These are phyloP conservation scores for Pristionchus maxplancki DNA, from an alignment of 2,888 invertebrate genomes.

Conservation along the genomic window DNA sequence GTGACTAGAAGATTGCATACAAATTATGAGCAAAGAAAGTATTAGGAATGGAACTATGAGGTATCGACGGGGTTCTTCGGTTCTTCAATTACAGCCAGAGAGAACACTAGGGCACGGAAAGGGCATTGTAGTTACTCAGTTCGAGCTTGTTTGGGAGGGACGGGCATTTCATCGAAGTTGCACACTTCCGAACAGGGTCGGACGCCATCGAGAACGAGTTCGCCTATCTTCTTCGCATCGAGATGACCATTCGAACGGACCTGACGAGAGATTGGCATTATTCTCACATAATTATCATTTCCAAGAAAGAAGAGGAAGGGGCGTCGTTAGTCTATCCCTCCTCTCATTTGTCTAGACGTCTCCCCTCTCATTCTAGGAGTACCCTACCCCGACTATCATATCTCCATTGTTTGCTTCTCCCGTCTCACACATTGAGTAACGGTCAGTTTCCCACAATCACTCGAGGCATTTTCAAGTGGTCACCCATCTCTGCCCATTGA, in stretches of 20 bases:
- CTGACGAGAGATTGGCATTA: neutral
- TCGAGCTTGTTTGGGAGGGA: conserved; percentile 1
- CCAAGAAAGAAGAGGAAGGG: too few relatives aligned
- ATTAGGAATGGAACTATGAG: conserved; percentile 10
- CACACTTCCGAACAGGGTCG: conserved; percentile 55
- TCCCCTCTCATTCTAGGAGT: neutral
- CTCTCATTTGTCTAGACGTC: conserved; percentile 3
- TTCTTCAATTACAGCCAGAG: neutral
- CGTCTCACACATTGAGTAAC: conserved; percentile 31
- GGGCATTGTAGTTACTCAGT: neutral
- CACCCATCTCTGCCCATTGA: neutral
- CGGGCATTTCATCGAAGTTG: conserved; percentile 43
- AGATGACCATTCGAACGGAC: conserved; percentile 39
- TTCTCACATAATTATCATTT: too few relatives aligned
- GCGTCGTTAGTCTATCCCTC: too few relatives aligned
- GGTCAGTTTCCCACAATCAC: conserved; percentile 43
- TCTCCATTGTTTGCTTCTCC: neutral
- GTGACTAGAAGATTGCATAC: neutral
- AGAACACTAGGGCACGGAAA: neutral
- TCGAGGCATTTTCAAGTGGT: conserved; percentile 35
- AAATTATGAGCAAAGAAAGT: neutral
- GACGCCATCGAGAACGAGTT: conserved; percentile 55
- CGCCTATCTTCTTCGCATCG: conserved; percentile 52
- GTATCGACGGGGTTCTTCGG: conserved; percentile 1
- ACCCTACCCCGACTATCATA: neutral